These are phyloP conservation scores for Strigamia crassipes DNA, from an alignment of 2,888 invertebrate genomes.

Conservation along the genomic window DNA sequence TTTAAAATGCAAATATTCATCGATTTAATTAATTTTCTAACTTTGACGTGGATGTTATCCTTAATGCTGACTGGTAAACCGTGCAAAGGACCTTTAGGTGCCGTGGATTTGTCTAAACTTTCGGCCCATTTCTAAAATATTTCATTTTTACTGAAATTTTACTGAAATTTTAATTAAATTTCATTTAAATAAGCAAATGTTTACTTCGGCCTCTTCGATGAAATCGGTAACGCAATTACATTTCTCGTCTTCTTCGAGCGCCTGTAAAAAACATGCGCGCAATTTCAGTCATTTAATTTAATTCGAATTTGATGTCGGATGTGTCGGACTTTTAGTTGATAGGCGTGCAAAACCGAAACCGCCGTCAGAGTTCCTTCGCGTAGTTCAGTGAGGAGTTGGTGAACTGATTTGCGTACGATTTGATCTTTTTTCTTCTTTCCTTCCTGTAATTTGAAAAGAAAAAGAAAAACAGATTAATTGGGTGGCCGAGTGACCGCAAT, in stretches of 20 bases:
- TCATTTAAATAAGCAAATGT: no score
- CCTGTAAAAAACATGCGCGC: no score
- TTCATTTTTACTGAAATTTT: no score
- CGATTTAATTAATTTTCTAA: no score
- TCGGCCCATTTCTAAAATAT: constrained; percentile 29
- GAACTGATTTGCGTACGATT: constrained; percentile 8
- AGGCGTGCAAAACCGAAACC: not conserved
- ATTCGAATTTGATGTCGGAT: no score
- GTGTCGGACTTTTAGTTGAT: not conserved
- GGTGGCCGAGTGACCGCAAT: no score
- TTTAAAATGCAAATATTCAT: no score
- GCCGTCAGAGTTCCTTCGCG: not conserved
- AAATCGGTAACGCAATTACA: constrained; percentile 30
- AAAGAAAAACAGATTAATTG: not conserved
- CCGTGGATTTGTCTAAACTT: not conserved
- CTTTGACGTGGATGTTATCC: constrained; percentile 30
- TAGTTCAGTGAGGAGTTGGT: not conserved
- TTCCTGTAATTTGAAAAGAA: not conserved
- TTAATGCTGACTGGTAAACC: constrained; percentile 13
- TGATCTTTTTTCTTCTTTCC: not conserved
- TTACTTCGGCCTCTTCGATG: constrained; percentile 17
- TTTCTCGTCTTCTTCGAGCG: constrained; percentile 27
- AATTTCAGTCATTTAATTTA: no score
- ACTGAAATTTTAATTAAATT: not conserved
- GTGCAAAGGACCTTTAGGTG: not conserved